phyloP scores from a whole-genome alignment of 2,888 invertebrate species.

The Ichneumoninae sp. region DNA sequence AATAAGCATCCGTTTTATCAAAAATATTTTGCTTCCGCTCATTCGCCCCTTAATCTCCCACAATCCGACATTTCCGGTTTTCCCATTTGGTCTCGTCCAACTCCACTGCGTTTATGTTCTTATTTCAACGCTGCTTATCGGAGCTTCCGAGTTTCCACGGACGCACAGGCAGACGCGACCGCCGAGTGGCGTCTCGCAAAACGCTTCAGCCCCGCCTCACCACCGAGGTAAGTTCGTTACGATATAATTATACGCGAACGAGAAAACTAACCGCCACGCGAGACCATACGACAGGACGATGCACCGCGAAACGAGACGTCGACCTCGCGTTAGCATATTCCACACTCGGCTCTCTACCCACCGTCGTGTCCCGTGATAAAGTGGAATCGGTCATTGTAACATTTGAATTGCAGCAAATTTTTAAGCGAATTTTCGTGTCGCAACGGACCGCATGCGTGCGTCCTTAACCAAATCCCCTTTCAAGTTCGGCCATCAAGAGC shows the following conservation, averaged over 20 bases:
- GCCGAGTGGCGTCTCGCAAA: conserved; percentile 67
- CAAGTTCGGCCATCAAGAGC: too few relatives aligned
- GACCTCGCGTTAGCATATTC: conserved; percentile 42
- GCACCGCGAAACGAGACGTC: conserved; percentile 48
- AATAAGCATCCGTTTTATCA: conserved; percentile 45
- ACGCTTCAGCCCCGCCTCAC: conserved; percentile 66
- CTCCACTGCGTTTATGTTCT: conserved; percentile 59
- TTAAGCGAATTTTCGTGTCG: background rate
- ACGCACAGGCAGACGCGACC: conserved; percentile 45
- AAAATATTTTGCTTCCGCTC: conserved; percentile 47
- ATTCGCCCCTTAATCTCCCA: background rate
- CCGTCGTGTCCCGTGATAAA: too few relatives aligned
- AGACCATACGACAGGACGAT: conserved; percentile 13
- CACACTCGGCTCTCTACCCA: background rate
- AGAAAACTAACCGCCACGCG: background rate
- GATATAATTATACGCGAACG: conserved; percentile 54
- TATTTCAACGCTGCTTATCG: conserved; percentile 48
- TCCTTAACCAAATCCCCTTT: too few relatives aligned
- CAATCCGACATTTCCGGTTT: conserved; percentile 42
- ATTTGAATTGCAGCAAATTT: background rate
- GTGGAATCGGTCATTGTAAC: background rate
- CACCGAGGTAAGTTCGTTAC: conserved; percentile 59
- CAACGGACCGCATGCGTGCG: too few relatives aligned
- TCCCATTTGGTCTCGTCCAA: conserved; percentile 61
- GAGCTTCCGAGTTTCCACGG: conserved; percentile 49